These are phyloP conservation scores for Xiphophorus birchmanni DNA, from an alignment of 2,797 vertebrate species.

Conservation along the genomic window DNA sequence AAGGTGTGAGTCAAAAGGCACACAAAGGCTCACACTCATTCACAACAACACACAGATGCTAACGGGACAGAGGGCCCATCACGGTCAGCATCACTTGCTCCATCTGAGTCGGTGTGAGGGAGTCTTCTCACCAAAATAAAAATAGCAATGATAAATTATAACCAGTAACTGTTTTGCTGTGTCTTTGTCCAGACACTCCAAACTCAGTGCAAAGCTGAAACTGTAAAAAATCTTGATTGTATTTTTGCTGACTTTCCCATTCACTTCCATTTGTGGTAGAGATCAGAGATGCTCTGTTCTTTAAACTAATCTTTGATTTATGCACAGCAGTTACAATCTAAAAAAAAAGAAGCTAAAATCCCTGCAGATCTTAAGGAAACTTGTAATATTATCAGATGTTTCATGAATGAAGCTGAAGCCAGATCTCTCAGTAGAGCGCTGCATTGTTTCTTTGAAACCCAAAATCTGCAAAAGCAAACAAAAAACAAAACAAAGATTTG, in stretches of 20 bases:
- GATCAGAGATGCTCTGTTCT: too few relatives aligned
- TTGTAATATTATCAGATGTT: not conserved
- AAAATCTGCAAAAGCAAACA: not conserved
- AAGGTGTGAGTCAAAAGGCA: constrained; percentile 82
- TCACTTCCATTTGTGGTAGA: too few relatives aligned
- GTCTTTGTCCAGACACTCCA: not conserved
- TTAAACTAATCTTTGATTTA: not conserved
- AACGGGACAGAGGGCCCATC: not conserved
- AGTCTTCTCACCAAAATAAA: not conserved
- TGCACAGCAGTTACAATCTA: not conserved
- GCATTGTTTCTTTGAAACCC: not conserved
- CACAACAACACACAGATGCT: not conserved
- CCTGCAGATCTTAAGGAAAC: not conserved
- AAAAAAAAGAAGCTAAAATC: not conserved
- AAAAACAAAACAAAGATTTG: not conserved
- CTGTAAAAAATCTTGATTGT: too few relatives aligned
- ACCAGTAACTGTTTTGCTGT: not conserved
- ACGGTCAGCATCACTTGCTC: not conserved
- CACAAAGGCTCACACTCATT: not conserved
- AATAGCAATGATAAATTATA: not conserved
- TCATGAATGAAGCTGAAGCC: not conserved
- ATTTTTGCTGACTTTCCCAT: too few relatives aligned
- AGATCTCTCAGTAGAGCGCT: not conserved
- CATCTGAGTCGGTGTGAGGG: not conserved
- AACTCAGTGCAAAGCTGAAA: too few relatives aligned